Base-by-base conservation (phyloP, 1,140 invertebrate genomes). In the Microplitis demolitor region DNA sequence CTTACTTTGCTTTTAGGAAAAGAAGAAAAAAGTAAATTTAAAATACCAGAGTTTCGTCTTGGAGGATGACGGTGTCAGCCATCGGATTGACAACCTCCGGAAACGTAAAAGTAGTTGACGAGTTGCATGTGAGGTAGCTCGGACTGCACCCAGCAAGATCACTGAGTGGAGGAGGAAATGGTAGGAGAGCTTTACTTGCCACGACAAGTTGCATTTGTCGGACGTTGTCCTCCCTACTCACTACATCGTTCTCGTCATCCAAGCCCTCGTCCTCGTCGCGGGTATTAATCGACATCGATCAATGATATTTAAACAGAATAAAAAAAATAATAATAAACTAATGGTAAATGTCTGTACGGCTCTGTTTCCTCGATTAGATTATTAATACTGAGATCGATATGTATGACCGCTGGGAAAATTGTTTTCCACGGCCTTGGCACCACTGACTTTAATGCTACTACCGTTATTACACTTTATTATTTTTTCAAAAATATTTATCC, bases 41-140 rank as follows among this genome's bases (percentile, higher is more conserved):
- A 60, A n/a, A 14, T 81, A 83, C 82, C 82, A 82, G 76, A 39
- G 69, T 78, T 56, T 83, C 77, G 71, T 79, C 71, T 61, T 83
- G 79, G 16, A 78, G 51, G 31, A 70, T 69, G 61, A 77, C 60
- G n/a, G 51, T 76, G 39, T 71, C 77, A 66, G 67, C 80, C n/a
- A 78, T 76, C 77, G 78, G 78, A 45, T 54, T 63, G 35, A 53
- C 4, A 33, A 3, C 4, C 16, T 73, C 66, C 35, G 31, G 67
- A 53, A 73, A 72, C 61, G 60, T 54, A 53, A 61, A 71, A 45
- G 58, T 16, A 1, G 68, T 53, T 33, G 74, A n/a, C n/a, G 74
- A 77, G 35, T 62, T 70, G 45, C 72, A 60, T 5, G 64, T 63
- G 58, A 72, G 68, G 39, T 66, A 72, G 62, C 71, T 77, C 56